Conservation (phyloP, 1,140 invertebrate genomes). For the Trichonephila inaurata region DNA sequence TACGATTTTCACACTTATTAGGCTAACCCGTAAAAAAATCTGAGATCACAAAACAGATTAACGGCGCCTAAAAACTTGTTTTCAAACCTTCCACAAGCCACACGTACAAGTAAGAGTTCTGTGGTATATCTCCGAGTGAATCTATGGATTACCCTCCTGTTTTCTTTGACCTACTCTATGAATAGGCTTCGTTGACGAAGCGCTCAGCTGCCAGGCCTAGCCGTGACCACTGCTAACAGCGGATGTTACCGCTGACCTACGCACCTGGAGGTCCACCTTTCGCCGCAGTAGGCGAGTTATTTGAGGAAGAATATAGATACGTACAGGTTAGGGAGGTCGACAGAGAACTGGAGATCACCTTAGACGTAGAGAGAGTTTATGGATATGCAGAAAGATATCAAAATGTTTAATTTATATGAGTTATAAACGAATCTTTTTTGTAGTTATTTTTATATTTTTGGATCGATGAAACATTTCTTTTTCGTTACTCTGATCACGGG, state of each 20-base stretch:
- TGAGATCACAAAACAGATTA: not conserved
- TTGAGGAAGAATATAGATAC: not conserved
- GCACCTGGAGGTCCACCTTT: slow-evolving; percentile 9
- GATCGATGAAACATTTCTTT: too few relatives aligned
- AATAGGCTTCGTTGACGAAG: not conserved
- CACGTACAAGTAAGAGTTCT: not conserved
- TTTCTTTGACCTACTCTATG: not conserved
- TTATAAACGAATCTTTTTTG: not conserved
- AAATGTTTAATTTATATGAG: not conserved
- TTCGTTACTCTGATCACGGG: too few relatives aligned
- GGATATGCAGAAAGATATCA: not conserved
- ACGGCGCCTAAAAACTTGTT: not conserved
- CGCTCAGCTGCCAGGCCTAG: not conserved
- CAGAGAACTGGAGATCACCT: not conserved
- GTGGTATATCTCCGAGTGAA: not conserved
- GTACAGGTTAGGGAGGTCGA: not conserved
- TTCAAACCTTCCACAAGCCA: not conserved
- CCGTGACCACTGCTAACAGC: not conserved
- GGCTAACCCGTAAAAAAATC: not conserved
- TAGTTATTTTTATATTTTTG: not conserved
- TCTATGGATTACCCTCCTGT: not conserved
- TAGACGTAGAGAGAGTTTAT: not conserved
- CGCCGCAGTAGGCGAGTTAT: not conserved
- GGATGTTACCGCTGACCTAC: not conserved
- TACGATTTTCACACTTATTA: slow-evolving; percentile 14